Evolutionary conservation across 2,797 vertebrate genomes (phyloP).

Genomic region (Tamandua tetradactyla): DNA sequence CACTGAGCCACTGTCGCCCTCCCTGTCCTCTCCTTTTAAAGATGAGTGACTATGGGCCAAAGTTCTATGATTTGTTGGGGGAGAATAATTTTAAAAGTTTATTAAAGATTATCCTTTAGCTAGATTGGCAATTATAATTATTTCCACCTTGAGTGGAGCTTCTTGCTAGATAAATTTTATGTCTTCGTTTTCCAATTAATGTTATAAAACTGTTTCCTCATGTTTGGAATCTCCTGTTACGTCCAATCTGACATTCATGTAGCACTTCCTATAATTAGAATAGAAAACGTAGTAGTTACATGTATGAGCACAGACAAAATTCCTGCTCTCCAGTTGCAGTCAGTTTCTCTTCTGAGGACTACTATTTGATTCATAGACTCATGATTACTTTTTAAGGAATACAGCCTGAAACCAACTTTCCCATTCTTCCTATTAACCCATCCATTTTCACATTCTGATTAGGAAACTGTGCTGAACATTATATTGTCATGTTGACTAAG

Average conservation of each 20-base stretch:
- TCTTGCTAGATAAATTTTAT: conserved; percentile 18
- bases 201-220: neutral
- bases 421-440: conserved; percentile 4
- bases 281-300: neutral
- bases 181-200: conserved; percentile 8
- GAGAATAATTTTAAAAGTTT: neutral
- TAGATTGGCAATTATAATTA: neutral
- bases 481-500: conserved; percentile 36
- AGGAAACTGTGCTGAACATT: conserved; percentile 35
- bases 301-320: neutral
- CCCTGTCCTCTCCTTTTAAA: neutral
- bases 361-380: neutral
- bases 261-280: neutral
- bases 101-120: neutral
- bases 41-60: neutral
- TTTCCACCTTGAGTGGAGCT: neutral
- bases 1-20: too few species aligned
- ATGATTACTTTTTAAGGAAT: conserved; percentile 20
- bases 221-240: neutral
- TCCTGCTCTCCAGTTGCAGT: neutral
- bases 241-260: neutral
- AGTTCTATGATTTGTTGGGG: neutral
- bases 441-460: neutral
- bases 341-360: conserved; percentile 1
- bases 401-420: neutral